Conservation (phyloP, 2,888 invertebrate species). For the Galeruca laticollis region DNA sequence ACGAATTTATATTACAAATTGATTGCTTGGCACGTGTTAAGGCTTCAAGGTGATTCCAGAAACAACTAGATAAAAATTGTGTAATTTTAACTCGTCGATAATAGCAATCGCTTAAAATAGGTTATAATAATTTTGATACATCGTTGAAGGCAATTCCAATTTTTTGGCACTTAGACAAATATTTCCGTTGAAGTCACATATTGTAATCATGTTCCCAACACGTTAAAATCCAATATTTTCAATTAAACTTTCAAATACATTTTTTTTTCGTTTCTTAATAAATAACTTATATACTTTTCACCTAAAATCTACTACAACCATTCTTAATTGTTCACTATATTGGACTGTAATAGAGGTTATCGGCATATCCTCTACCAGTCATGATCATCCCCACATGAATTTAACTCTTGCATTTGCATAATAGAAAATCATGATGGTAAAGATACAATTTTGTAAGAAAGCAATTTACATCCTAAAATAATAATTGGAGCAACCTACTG, state of each 20-base stretch:
- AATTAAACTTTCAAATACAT: background rate
- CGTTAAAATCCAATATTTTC: background rate
- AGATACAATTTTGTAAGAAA: too few species aligned
- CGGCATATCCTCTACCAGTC: too few species aligned
- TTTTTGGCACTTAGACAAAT: background rate
- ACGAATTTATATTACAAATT: background rate
- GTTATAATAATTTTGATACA: background rate
- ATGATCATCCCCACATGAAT: too few species aligned
- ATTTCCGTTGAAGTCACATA: background rate
- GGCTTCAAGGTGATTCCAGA: background rate
- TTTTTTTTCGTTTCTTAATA: background rate
- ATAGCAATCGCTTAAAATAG: too few species aligned
- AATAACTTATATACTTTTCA: background rate
- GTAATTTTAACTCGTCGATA: background rate
- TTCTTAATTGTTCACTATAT: background rate
- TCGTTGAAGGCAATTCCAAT: background rate
- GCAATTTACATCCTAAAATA: too few species aligned
- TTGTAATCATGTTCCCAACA: conserved; percentile 4
- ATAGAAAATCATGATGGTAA: too few species aligned
- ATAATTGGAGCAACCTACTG: too few species aligned
- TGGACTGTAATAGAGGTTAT: background rate
- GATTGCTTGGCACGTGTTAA: background rate
- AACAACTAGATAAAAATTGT: background rate
- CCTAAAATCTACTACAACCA: background rate
- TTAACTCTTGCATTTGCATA: too few species aligned